Evolutionary conservation across 2,888 invertebrate species (phyloP).

Genomic region (Leucophenga montana): DNA sequence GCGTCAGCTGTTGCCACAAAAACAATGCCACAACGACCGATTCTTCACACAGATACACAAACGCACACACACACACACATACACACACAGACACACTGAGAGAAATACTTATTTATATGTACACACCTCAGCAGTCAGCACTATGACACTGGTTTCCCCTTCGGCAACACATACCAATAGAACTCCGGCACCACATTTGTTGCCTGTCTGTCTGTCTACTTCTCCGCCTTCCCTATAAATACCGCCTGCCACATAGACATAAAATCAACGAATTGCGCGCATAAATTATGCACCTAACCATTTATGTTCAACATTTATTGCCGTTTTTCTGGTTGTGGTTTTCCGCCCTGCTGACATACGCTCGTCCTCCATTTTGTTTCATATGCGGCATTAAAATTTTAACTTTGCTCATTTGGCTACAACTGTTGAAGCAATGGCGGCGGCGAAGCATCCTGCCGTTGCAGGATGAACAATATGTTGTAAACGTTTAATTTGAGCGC

Average conservation of each 20-base stretch:
- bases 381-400: slow-evolving; percentile 28
- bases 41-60: slow-evolving; percentile 11
- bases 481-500: slow-evolving; percentile 63
- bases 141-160: too few relatives aligned
- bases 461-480: slow-evolving; percentile 62
- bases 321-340: slow-evolving; percentile 34
- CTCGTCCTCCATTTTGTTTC: too few relatives aligned
- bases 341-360: slow-evolving; percentile 26
- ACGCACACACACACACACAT: background rate
- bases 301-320: slow-evolving; percentile 56
- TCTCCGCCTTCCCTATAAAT: background rate
- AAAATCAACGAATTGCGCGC: slow-evolving; percentile 59
- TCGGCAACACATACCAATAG: background rate
- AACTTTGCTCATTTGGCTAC: slow-evolving; percentile 26
- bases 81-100: too few relatives aligned
- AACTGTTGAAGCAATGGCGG: slow-evolving; percentile 18
- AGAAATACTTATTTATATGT: background rate
- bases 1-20: slow-evolving; percentile 54
- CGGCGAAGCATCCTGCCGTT: too few relatives aligned
- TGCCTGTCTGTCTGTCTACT: background rate
- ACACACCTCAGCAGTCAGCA: background rate
- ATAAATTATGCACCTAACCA: slow-evolving; percentile 61
- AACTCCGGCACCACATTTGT: background rate
- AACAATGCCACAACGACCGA: slow-evolving; percentile 19
- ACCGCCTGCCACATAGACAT: slow-evolving; percentile 45